Evolutionary conservation across 2,797 vertebrate genomes (phyloP).

Genomic region (Pseudochaenichthys georgianus): DNA sequence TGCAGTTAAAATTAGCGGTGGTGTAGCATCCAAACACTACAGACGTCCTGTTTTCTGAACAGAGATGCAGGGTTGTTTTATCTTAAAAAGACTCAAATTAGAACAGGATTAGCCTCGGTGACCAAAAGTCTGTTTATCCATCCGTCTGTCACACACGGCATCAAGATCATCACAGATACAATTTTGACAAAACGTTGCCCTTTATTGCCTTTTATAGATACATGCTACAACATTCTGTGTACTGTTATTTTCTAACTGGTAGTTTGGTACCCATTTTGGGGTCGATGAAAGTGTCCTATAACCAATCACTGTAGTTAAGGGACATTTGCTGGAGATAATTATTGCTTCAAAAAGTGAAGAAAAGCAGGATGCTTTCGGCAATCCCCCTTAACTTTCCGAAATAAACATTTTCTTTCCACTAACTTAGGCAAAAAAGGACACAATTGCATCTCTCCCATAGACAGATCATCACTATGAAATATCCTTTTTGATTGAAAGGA

Average conservation of each 20-base stretch:
- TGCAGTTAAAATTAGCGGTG: slow-evolving; percentile 46
- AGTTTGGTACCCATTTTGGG: background rate
- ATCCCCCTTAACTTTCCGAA: background rate
- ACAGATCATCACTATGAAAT: slow-evolving; percentile 3
- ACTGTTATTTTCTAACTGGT: background rate
- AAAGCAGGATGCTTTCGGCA: background rate
- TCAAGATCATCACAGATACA: background rate
- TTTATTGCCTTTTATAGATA: slow-evolving; percentile 12
- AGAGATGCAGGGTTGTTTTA: slow-evolving; percentile 36
- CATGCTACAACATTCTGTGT: background rate
- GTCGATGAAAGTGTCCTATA: background rate
- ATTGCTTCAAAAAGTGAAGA: background rate
- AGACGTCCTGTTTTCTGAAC: slow-evolving; percentile 23
- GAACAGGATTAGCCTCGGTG: background rate
- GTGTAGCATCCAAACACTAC: slow-evolving; percentile 31
- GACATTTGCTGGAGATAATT: background rate
- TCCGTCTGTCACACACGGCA: slow-evolving; percentile 1
- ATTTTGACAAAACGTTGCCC: slow-evolving; percentile 1
- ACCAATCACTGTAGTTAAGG: background rate
- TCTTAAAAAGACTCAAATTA: slow-evolving; percentile 24
- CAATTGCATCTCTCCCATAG: background rate
- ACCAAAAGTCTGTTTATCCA: background rate
- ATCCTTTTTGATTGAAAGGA: too few relatives aligned
- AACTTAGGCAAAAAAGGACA: background rate
- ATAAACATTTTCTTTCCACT: background rate